phyloP scores from a whole-genome alignment of 2,113 vertebrate species.

The Rhinoptilus africanus region DNA sequence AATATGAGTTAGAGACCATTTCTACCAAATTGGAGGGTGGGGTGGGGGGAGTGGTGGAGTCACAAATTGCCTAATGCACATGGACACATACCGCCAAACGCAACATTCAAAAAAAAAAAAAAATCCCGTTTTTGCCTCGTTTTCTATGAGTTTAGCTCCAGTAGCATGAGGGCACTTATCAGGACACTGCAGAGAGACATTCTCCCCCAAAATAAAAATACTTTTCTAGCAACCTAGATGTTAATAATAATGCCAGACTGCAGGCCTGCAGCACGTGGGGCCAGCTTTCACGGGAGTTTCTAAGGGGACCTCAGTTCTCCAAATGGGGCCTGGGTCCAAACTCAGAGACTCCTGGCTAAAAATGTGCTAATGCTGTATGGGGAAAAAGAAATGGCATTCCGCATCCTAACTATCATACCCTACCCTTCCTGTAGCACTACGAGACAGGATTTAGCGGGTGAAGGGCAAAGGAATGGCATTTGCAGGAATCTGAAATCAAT shows the following conservation, averaged over 20 bases:
- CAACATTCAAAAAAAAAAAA: neutral
- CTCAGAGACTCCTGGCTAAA: neutral
- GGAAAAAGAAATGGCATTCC: neutral
- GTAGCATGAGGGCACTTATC: neutral
- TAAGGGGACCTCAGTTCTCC: neutral
- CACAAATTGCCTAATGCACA: neutral
- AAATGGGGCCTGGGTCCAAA: neutral
- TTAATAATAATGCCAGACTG: neutral
- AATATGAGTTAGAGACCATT: neutral
- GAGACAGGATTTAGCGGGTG: neutral
- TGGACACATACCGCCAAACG: neutral
- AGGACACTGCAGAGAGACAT: neutral
- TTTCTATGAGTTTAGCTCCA: neutral
- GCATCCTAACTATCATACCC: neutral
- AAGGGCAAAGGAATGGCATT: slow-evolving; percentile 4
- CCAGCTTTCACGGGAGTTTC: neutral
- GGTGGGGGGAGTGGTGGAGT: neutral
- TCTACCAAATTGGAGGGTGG: neutral
- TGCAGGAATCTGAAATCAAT: slow-evolving; percentile 27
- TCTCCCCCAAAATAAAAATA: neutral
- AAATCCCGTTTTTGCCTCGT: rapidly evolving
- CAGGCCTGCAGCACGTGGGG: rapidly evolving
- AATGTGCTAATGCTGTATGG: rapidly evolving
- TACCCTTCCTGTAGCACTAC: neutral
- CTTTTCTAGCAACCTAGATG: neutral